Percentiles rank a stretch among this genome's conserved stretches.
Conservation (phyloP, 2,113 vertebrate genomes). For the Elachura formosa region DNA sequence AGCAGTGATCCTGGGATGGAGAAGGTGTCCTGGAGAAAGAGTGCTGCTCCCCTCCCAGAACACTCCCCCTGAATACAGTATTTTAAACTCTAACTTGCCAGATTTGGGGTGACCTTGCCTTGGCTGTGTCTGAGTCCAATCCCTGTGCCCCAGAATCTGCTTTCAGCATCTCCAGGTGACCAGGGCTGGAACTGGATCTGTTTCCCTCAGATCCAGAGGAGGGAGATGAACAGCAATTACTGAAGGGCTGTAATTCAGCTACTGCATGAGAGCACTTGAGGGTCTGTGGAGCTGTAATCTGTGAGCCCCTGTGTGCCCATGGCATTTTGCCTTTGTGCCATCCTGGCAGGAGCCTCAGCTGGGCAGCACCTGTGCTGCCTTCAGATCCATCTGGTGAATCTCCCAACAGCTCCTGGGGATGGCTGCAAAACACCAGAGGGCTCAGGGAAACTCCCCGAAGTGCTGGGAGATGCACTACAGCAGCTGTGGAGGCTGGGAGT, state of each 20-base stretch:
- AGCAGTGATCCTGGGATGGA: neutral
- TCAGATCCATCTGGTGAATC: accelerated
- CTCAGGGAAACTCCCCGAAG: neutral
- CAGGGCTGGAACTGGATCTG: neutral
- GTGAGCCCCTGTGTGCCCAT: neutral
- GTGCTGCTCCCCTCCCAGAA: neutral
- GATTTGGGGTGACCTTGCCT: neutral
- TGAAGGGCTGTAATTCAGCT: neutral
- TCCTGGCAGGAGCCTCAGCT: neutral
- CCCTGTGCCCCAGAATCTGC: too few species aligned
- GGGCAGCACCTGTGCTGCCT: neutral
- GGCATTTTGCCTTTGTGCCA: neutral
- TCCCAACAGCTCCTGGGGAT: neutral
- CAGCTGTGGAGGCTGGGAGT: neutral
- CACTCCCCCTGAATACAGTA: neutral
- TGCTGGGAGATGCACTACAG: neutral
- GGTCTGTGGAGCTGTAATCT: neutral
- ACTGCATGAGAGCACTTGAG: neutral
- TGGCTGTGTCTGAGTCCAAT: neutral
- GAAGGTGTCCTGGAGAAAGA: neutral
- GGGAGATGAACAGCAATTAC: neutral
- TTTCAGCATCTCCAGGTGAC: neutral
- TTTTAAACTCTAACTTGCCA: neutral
- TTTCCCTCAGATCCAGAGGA: neutral
- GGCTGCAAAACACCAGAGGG: neutral